These are phyloP conservation scores for Palaemon carinicauda DNA, from an alignment of 1,140 invertebrate species.

Conservation along the genomic window DNA sequence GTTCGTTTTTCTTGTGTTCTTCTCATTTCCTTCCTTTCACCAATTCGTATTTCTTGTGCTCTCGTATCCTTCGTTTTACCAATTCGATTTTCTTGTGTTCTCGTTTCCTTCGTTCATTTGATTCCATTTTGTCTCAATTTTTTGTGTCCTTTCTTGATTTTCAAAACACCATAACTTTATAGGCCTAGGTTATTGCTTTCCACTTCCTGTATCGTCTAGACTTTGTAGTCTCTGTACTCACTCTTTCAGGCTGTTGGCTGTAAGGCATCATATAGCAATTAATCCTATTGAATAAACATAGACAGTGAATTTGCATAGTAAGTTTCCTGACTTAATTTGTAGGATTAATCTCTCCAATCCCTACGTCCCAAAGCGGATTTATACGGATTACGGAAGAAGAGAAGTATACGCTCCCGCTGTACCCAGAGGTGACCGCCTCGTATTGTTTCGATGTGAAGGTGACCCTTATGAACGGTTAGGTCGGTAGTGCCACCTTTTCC, in stretches of 20 bases:
- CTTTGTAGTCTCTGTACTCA: too few species aligned
- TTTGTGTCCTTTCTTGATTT: too few species aligned
- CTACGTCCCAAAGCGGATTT: constrained; percentile 5
- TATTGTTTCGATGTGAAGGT: neutral
- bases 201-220: too few species aligned
- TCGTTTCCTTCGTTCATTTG: too few species aligned
- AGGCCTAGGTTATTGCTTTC: too few species aligned
- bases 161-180: too few species aligned
- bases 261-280: neutral
- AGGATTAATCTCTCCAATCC: constrained; percentile 3
- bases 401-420: neutral
- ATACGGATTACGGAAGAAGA: neutral
- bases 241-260: neutral
- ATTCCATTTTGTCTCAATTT: too few species aligned
- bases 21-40: too few species aligned
- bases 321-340: neutral
- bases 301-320: neutral
- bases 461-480: neutral
- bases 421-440: neutral
- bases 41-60: too few species aligned
- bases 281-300: constrained; percentile 1
- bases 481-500: neutral
- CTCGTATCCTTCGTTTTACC: too few species aligned
- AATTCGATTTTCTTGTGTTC: too few species aligned
- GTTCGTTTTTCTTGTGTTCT: too few species aligned